Base-by-base conservation (phyloP, 2,113 vertebrate species). In the Macaca mulatta region DNA sequence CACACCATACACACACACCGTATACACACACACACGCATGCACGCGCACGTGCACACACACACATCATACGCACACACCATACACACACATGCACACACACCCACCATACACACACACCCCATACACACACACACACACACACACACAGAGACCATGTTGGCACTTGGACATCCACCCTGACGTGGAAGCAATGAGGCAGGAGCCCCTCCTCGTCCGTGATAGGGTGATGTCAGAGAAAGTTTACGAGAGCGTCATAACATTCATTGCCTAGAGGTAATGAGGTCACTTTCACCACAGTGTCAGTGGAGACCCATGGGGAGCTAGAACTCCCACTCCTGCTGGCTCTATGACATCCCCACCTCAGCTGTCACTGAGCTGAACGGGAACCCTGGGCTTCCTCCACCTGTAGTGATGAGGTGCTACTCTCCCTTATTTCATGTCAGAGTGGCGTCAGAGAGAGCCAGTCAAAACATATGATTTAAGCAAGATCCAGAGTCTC, bases 41-140 rank as follows among this genome's bases (percentile, higher is more conserved):
- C 43, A 43, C 5, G 5, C 1, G 43, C 43, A 43, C 1, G 5
- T 43, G 43, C 32, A 52, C 9, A 50, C 35, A 25, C 67, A 9
- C 50, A 27, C 5, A 11, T 0, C 48, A 50, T 13, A 50, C 0
- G 1, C 48, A 50, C 48, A 50, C 12, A 13, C 2, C 12, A 3
- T 3, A 3, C 3, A 50, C 48, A 50, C 48, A 12, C 48, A 12
- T 0, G 10, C 48, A 48, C 48, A 48, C 48, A 48, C 48, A 48
- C 45, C 13, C 48, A 13, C 11, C 11, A 48, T 14, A 50, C 13
- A 50, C 48, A 50, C 48, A 50, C 48, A 50, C 48, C 48, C 12
- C 12, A 45, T 9, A 50, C 12, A 50, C 48, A 50, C 48, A 50
- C 48, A n/a, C 45, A 78, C 32, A 52, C 5, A 52, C 35, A 27